phyloP scores from a whole-genome alignment of 2,797 vertebrate genomes.

The Percopsis omiscomaycus region DNA sequence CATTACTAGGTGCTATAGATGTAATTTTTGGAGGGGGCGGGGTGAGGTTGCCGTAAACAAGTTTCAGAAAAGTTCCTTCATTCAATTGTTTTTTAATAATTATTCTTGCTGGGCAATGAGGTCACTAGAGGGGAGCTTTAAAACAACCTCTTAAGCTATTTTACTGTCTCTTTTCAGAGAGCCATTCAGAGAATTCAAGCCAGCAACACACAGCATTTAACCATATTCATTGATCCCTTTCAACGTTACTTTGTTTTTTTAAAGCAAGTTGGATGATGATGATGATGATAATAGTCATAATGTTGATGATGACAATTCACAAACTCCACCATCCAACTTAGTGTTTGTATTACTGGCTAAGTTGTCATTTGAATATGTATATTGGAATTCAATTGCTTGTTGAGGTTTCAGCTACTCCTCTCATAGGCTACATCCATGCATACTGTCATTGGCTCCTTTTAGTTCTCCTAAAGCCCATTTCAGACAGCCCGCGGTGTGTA shows the following conservation, averaged over 20 bases:
- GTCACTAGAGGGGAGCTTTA: conserved; percentile 27
- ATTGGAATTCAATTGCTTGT: conserved; percentile 22
- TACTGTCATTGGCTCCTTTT: conserved; percentile 45
- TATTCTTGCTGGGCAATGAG: conserved; percentile 4
- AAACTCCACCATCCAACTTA: conserved; percentile 37
- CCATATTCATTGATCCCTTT: conserved; percentile 15
- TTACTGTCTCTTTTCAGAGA: conserved; percentile 17
- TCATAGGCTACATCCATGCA: conserved; percentile 37
- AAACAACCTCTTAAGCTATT: conserved; percentile 18
- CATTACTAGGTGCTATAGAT: too few relatives aligned
- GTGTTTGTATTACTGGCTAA: conserved; percentile 8
- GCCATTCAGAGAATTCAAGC: conserved; percentile 30
- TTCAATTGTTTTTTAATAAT: background rate
- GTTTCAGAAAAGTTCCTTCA: too few relatives aligned
- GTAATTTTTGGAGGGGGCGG: too few relatives aligned
- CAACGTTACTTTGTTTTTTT: conserved; percentile 36
- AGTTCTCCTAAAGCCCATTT: background rate
- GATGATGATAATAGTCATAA: background rate
- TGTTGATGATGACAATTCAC: conserved; percentile 31
- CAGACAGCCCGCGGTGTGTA: too few relatives aligned
- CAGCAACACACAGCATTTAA: conserved; percentile 33
- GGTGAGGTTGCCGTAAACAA: too few relatives aligned
- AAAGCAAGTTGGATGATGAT: conserved; percentile 20
- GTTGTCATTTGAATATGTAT: conserved; percentile 8
- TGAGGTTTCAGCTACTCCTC: conserved; percentile 36